Evolutionary conservation across 30 jellyfish, hydroid and myxozoan species (phyloP), one percentile per base, ranked within the genome.

Genomic region (Pseudorhiza aurosa): DNA sequence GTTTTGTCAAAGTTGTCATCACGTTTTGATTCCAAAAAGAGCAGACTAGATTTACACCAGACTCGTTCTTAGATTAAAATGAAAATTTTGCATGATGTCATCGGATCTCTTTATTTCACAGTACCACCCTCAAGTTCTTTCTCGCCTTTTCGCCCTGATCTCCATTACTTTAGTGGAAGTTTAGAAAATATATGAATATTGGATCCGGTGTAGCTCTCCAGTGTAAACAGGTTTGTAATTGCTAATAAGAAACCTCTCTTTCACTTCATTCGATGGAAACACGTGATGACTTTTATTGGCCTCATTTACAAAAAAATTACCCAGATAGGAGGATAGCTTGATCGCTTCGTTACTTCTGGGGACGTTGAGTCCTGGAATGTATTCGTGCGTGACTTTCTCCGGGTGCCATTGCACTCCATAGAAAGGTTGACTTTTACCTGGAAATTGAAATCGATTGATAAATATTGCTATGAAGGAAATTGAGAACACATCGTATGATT

Each of bases 351-450:
- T 14, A 12, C 75, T 4, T 46, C 65, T 93, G 5, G 95, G 92
- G 26, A 89, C 72, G n/a, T 49, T 36, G 17, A 89, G 45, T 18
- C 78, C 72, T 27, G 82, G 87, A 1, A 69, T 59, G 78, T 69
- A 30, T 50, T 89, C 97, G 51, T 64, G 82, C 35, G 73, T 27
- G 37, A 71, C 74, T 65, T 81, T 89, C 79, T 89, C 97, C 0
- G 97, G 97, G 65, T 89, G 97, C 82, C 88, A 89, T 63, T 89
- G 97, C n/a, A 89, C 92, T 14, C 97, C 97, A 59, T 89, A 89
- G 58, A 89, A 89, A 26, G 97, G 97, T 17, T 72, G 74, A 72
- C 32, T 47, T 30, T 46, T 56, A 17, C 91, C 97, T 89, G 43
- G 28, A 75, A 75, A 26, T 46, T 12, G 12, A 39, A 39, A 39